Evolutionary conservation across 2,797 vertebrate genomes (phyloP).

Genomic region (Aplochiton taeniatus): DNA sequence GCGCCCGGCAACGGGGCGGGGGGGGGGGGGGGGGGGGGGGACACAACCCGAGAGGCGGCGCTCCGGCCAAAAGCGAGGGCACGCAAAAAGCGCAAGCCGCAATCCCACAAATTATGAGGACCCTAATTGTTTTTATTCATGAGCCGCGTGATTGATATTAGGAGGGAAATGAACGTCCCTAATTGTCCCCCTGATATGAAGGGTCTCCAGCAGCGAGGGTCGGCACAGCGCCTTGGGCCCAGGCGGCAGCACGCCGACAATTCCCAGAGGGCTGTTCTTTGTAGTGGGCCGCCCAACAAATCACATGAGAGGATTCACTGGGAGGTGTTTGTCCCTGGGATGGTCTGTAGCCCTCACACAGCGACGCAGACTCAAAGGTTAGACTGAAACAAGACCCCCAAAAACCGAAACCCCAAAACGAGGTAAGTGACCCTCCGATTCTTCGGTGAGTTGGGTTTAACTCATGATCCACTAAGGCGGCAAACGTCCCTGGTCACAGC

Average conservation of each 20-base stretch:
- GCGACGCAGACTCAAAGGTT: too few relatives aligned
- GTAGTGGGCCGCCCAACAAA: slow-evolving; percentile 58
- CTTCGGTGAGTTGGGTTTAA: too few relatives aligned
- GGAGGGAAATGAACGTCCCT: slow-evolving; percentile 71
- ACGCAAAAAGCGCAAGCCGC: slow-evolving; percentile 65
- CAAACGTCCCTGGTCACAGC: too few relatives aligned
- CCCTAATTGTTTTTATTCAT: slow-evolving; percentile 79
- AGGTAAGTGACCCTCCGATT: too few relatives aligned
- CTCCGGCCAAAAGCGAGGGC: slow-evolving; percentile 50
- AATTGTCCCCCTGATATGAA: slow-evolving; percentile 73
- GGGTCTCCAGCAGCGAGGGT: slow-evolving; percentile 56
- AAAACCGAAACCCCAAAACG: too few relatives aligned
- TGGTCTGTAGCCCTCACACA: slow-evolving; percentile 45
- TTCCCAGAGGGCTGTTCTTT: slow-evolving; percentile 69
- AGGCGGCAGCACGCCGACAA: slow-evolving; percentile 75
- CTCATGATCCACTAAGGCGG: too few relatives aligned
- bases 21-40: slow-evolving; percentile 45
- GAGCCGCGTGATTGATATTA: slow-evolving; percentile 78
- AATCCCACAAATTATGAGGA: slow-evolving; percentile 66
- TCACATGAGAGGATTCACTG: slow-evolving; percentile 69
- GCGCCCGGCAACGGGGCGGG: slow-evolving; percentile 40
- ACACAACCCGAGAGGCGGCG: slow-evolving; percentile 67
- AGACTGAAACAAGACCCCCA: too few relatives aligned
- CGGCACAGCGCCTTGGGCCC: slow-evolving; percentile 47
- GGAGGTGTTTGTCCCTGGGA: slow-evolving; percentile 60